These are phyloP conservation scores for Phataginus tetradactyla DNA, from an alignment of 2,797 vertebrate genomes.

Conservation along the genomic window DNA sequence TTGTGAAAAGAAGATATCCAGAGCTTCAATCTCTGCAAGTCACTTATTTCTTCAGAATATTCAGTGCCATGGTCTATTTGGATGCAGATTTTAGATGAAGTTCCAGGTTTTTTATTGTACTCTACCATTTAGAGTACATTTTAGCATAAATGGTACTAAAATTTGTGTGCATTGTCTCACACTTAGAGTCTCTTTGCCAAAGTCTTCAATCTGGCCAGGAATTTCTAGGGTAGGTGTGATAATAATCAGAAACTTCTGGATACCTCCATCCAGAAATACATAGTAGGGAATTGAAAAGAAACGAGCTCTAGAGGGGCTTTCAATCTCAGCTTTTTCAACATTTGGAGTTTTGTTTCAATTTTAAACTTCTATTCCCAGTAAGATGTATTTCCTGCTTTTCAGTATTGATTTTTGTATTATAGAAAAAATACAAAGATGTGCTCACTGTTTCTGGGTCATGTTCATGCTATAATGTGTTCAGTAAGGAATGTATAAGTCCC, in stretches of 20 bases:
- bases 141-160: constrained; percentile 1
- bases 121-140: constrained; percentile 6
- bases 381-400: constrained; percentile 50
- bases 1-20: background rate
- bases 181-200: constrained; percentile 48
- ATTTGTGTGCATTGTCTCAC: constrained; percentile 57
- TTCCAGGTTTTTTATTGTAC: constrained; percentile 2
- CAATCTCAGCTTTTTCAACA: background rate
- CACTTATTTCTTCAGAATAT: background rate
- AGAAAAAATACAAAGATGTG: constrained; percentile 44
- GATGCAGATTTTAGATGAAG: background rate
- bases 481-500: background rate
- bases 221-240: background rate
- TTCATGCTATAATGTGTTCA: background rate
- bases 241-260: constrained; percentile 8
- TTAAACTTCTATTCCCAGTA: constrained; percentile 53
- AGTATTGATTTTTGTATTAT: constrained; percentile 69
- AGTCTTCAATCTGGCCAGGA: constrained; percentile 8
- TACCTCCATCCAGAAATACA: constrained; percentile 47
- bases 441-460: background rate
- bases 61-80: background rate
- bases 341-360: constrained; percentile 70
- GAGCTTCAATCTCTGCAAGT: background rate
- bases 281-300: constrained; percentile 56
- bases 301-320: constrained; percentile 55